Percentiles rank a stretch among this genome's conserved stretches.
These are phyloP conservation scores for Empidonax traillii DNA, from an alignment of 2,113 vertebrate species.

Conservation along the genomic window DNA sequence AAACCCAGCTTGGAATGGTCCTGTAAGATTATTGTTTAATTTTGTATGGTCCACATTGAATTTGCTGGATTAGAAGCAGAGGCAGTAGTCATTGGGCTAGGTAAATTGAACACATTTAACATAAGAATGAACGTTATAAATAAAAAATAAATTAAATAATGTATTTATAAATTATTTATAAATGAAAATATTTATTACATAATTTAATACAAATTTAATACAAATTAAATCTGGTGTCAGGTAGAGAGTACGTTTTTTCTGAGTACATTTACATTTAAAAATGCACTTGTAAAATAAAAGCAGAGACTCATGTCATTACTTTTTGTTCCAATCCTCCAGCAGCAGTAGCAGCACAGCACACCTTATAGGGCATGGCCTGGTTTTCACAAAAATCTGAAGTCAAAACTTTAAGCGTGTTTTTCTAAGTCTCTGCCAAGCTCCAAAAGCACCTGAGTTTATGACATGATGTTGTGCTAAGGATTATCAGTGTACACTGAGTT, in stretches of 20 bases:
- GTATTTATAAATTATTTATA: too few species aligned
- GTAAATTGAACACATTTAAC: neutral
- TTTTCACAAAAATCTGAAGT: slow-evolving; percentile 8
- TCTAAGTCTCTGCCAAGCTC: neutral
- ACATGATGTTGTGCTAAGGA: neutral
- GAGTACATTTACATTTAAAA: neutral
- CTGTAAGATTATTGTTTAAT: neutral
- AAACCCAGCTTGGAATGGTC: neutral
- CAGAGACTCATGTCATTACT: neutral
- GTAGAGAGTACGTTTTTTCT: neutral
- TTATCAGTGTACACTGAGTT: neutral
- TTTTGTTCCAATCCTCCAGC: neutral
- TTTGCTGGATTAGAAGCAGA: neutral
- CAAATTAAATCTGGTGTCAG: neutral
- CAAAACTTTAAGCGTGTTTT: neutral
- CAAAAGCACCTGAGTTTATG: neutral
- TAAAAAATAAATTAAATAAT: neutral
- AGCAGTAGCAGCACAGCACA: neutral
- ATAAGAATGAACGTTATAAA: neutral
- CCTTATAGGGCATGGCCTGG: neutral
- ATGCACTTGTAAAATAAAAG: neutral
- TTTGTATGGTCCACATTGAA: neutral
- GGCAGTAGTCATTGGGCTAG: neutral
- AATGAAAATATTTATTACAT: too few species aligned
- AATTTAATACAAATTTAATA: too few species aligned